Conservation (phyloP, 2,888 invertebrate genomes). For the Temnothorax rugatulus region DNA sequence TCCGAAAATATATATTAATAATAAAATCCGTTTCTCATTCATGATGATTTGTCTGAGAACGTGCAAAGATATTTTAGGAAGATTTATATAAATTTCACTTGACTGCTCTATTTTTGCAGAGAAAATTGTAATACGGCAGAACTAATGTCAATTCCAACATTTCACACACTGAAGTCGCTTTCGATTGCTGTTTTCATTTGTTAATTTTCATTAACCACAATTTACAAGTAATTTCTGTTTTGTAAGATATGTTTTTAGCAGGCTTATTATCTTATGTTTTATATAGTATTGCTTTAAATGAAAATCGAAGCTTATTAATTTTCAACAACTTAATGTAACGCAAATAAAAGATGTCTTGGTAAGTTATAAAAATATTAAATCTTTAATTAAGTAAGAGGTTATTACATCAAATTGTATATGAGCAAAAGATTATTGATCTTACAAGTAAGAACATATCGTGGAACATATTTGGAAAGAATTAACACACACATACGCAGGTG, state of each 20-base stretch:
- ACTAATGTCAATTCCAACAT: background rate
- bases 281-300: conserved; percentile 39
- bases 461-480: background rate
- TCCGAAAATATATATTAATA: background rate
- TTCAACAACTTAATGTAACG: conserved; percentile 22
- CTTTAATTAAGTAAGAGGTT: background rate
- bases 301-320: background rate
- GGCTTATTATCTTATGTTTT: background rate
- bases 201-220: conserved; percentile 17
- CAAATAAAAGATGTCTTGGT: conserved; percentile 78
- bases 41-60: background rate
- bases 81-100: conserved; percentile 7
- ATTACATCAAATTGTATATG: background rate
- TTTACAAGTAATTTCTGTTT: conserved; percentile 17
- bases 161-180: conserved; percentile 35
- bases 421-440: background rate
- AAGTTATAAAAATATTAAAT: conserved; percentile 66
- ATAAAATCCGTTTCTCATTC: background rate
- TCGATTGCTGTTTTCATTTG: conserved; percentile 48
- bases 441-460: background rate
- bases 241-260: conserved; percentile 29
- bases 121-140: conserved; percentile 1
- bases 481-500: background rate
- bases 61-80: background rate
- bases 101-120: background rate